Conservation (phyloP, 1,140 invertebrate species). For the Cotesia typhae region DNA sequence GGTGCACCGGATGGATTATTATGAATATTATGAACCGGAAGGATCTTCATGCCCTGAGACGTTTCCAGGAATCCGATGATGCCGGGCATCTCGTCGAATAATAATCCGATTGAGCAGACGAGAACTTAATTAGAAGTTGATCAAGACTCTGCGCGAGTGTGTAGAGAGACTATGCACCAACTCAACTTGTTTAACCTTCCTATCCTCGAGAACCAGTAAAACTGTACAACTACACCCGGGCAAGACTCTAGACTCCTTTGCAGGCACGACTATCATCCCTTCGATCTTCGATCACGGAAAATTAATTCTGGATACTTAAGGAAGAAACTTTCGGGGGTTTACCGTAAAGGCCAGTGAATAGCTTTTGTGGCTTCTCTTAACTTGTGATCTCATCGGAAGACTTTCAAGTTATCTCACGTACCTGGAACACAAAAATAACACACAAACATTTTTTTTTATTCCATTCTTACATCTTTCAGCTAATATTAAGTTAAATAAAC, state of each 20-base stretch:
- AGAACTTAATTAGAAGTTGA: conserved; percentile 43
- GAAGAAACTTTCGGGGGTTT: neutral
- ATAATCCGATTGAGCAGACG: conserved; percentile 36
- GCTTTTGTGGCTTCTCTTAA: conserved; percentile 16
- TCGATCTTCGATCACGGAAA: conserved; percentile 27
- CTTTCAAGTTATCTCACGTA: conserved; percentile 31
- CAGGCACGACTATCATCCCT: neutral
- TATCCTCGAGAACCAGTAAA: conserved; percentile 15
- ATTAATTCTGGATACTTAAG: conserved; percentile 35
- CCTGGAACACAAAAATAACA: conserved; percentile 35
- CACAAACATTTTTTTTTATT: neutral
- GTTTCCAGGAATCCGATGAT: conserved; percentile 1
- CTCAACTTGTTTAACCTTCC: conserved; percentile 42
- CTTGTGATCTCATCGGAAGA: conserved; percentile 26
- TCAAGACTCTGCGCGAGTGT: conserved; percentile 34
- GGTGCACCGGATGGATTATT: neutral
- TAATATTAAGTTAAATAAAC: neutral
- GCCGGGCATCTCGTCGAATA: conserved; percentile 14
- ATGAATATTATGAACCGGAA: neutral
- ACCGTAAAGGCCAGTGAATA: conserved; percentile 22
- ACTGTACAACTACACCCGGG: conserved; percentile 8
- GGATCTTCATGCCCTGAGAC: neutral
- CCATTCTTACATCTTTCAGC: neutral
- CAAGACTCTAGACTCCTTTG: neutral
- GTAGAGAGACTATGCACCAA: conserved; percentile 2